phyloP scores from a whole-genome alignment of 2,113 vertebrate species.

The Helogale parvula region DNA sequence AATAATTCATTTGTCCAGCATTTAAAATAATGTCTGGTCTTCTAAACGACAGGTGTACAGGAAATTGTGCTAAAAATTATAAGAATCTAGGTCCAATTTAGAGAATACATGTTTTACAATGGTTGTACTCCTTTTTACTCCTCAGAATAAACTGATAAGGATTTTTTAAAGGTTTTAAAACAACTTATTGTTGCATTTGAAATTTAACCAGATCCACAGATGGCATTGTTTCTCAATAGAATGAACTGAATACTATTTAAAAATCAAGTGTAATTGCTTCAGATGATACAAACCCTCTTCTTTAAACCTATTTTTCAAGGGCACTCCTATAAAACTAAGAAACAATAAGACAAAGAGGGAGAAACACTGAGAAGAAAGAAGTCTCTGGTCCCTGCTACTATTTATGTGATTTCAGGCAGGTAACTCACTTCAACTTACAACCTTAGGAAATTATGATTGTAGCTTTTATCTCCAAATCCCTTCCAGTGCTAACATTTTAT shows the following conservation, averaged over 20 bases:
- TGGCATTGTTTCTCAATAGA: background rate
- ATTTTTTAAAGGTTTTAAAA: background rate
- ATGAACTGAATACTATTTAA: background rate
- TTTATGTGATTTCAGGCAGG: background rate
- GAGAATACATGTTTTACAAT: background rate
- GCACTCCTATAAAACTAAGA: background rate
- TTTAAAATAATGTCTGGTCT: constrained; percentile 34
- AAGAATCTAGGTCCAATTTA: constrained; percentile 14
- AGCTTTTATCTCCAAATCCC: background rate
- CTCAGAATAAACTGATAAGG: background rate
- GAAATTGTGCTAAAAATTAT: background rate
- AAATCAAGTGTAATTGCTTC: background rate
- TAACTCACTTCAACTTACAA: background rate
- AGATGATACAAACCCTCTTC: background rate
- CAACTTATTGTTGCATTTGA: background rate
- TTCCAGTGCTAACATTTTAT: background rate
- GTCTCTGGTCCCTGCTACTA: background rate
- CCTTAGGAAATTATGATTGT: background rate
- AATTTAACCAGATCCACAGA: background rate
- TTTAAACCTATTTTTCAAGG: background rate
- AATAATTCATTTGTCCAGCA: background rate
- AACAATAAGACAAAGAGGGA: background rate
- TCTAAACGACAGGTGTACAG: background rate
- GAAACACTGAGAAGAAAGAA: background rate
- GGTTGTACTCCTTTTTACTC: background rate